Percentiles rank a stretch among this genome's conserved stretches.
phyloP scores from a whole-genome alignment of 2,113 vertebrate species.

The Todiramphus saurophagus region DNA sequence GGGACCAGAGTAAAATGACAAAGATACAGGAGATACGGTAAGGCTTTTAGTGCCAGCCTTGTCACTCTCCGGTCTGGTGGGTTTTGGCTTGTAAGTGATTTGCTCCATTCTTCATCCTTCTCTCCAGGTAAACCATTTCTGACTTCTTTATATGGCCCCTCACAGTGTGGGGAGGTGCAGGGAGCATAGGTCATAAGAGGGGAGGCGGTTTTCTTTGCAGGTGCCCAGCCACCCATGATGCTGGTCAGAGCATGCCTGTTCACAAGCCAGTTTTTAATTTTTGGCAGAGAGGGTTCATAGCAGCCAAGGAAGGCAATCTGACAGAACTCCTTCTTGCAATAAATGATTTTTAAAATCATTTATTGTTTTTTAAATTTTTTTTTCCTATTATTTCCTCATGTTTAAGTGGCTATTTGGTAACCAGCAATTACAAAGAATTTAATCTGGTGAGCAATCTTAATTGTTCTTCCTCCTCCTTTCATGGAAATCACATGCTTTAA shows the following conservation, averaged over 20 bases:
- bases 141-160: neutral
- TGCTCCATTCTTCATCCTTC: neutral
- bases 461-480: neutral
- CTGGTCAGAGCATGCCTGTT: neutral
- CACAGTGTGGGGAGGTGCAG: accelerated
- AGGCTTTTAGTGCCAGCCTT: neutral
- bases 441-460: neutral
- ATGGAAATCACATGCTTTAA: neutral
- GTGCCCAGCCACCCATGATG: neutral
- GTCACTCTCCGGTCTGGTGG: accelerated
- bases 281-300: neutral
- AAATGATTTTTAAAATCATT: neutral
- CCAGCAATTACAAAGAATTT: neutral
- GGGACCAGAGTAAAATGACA: neutral
- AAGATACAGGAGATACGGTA: neutral
- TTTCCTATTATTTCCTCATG: neutral
- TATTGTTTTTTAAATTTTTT: too few species aligned
- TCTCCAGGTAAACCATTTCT: neutral
- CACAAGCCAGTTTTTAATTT: neutral
- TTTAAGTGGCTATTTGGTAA: neutral
- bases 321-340: neutral
- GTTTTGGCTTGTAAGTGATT: neutral
- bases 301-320: neutral
- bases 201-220: neutral
- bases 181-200: neutral